Percentiles rank a stretch among this genome's conserved stretches.
These are phyloP conservation scores for Thymelicus acteon DNA, from an alignment of 2,888 invertebrate genomes.

Conservation along the genomic window DNA sequence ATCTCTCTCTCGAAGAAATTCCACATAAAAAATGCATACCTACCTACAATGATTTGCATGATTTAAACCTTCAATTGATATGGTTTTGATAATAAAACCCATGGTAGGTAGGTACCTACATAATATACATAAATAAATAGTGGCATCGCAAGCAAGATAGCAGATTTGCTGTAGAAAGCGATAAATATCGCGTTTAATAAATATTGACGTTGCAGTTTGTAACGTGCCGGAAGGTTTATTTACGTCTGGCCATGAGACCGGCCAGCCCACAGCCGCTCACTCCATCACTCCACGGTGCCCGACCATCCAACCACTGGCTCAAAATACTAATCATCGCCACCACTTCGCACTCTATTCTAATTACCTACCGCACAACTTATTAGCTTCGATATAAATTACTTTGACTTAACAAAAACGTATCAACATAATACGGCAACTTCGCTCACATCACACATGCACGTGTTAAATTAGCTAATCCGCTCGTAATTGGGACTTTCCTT, in stretches of 20 bases:
- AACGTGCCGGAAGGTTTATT: constrained; percentile 65
- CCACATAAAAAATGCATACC: too few relatives aligned
- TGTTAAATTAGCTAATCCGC: constrained; percentile 33
- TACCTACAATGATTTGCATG: too few relatives aligned
- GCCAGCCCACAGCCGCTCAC: constrained; percentile 65
- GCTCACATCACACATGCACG: constrained; percentile 15
- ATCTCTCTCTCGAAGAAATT: too few relatives aligned
- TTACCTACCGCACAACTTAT: constrained; percentile 9
- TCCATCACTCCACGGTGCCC: constrained; percentile 61
- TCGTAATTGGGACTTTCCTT: constrained; percentile 31
- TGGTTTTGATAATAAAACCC: background rate
- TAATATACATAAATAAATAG: background rate
- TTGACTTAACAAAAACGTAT: constrained; percentile 2
- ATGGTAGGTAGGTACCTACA: too few relatives aligned
- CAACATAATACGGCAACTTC: background rate
- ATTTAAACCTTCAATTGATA: too few relatives aligned
- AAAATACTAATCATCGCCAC: constrained; percentile 54
- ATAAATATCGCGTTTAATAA: constrained; percentile 40
- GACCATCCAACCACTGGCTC: constrained; percentile 50
- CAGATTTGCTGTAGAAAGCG: constrained; percentile 12
- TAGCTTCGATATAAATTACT: constrained; percentile 9
- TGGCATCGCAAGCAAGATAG: background rate
- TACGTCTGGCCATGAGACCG: constrained; percentile 72
- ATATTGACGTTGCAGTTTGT: constrained; percentile 67
- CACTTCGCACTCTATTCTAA: constrained; percentile 33